Conservation (phyloP, 2,888 invertebrate genomes). For the Melipona bicolor region DNA sequence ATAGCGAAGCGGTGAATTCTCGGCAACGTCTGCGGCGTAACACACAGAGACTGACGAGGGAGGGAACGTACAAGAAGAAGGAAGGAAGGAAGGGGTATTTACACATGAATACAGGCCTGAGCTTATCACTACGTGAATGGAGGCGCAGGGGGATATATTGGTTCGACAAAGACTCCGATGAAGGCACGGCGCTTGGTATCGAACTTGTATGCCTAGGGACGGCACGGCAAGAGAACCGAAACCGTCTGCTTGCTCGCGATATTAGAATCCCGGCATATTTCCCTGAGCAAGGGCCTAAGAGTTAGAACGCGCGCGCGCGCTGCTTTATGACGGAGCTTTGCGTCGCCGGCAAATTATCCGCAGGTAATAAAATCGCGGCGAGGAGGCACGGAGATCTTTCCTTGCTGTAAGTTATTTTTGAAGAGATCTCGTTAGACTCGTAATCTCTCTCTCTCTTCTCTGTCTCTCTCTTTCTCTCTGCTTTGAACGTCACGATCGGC, state of each 20-base stretch:
- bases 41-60: constrained; percentile 18
- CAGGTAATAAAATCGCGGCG: constrained; percentile 52
- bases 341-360: constrained; percentile 59
- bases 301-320: constrained; percentile 31
- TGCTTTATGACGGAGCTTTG: constrained; percentile 36
- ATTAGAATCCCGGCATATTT: constrained; percentile 69
- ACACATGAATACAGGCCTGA: constrained; percentile 75
- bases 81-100: constrained; percentile 73
- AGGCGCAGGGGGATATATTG: constrained; percentile 74
- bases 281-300: constrained; percentile 10
- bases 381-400: constrained; percentile 18
- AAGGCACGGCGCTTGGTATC: constrained; percentile 65
- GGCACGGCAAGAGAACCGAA: constrained; percentile 50
- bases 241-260: constrained; percentile 67
- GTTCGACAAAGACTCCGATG: constrained; percentile 70
- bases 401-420: constrained; percentile 33
- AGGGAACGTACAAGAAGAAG: constrained; percentile 41
- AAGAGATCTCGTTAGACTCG: constrained; percentile 24
- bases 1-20: constrained; percentile 29
- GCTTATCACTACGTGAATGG: constrained; percentile 77
- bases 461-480: background rate
- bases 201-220: constrained; percentile 69
- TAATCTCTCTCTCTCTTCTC: background rate
- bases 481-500: background rate
- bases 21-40: constrained; percentile 18